phyloP scores from a whole-genome alignment of 1,140 invertebrate genomes.

The Oryzaephilus surinamensis region DNA sequence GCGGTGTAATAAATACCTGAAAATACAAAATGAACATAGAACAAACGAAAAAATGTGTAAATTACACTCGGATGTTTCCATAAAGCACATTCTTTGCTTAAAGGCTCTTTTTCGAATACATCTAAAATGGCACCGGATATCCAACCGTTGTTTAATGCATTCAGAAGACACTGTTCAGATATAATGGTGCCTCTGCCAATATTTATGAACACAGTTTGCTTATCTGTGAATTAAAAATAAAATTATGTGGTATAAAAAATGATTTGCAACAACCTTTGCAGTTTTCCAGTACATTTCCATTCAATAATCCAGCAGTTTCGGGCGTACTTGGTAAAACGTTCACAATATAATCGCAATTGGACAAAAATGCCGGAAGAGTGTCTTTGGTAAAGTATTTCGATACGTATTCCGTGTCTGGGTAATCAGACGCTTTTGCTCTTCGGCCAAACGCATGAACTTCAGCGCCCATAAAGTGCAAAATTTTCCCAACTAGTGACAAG shows the following conservation, averaged over 20 bases:
- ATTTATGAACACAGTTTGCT: conserved; percentile 44
- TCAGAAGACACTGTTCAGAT: conserved; percentile 40
- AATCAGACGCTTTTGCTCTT: conserved; percentile 23
- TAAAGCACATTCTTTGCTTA: conserved; percentile 39
- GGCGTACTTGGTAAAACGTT: conserved; percentile 45
- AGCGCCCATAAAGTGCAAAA: conserved; percentile 36
- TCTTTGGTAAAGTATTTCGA: conserved; percentile 31
- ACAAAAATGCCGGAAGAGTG: conserved; percentile 36
- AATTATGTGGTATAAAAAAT: not conserved
- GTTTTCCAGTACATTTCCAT: conserved; percentile 37
- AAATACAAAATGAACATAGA: conserved; percentile 11
- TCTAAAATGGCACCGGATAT: conserved; percentile 48
- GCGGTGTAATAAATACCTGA: conserved; percentile 46
- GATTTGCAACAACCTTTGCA: conserved; percentile 24
- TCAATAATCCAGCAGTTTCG: conserved; percentile 42
- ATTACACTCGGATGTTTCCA: conserved; percentile 41
- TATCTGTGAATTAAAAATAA: conserved; percentile 17
- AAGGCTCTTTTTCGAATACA: conserved; percentile 47
- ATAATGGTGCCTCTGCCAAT: conserved; percentile 48
- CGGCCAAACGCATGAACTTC: conserved; percentile 32
- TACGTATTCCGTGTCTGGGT: conserved; percentile 24
- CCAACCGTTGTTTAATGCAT: conserved; percentile 45
- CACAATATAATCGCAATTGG: conserved; percentile 46
- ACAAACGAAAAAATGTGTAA: conserved; percentile 8
- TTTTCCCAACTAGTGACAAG: conserved; percentile 38